Conservation (phyloP, 2,113 vertebrate species). For the Eolophus roseicapilla region DNA sequence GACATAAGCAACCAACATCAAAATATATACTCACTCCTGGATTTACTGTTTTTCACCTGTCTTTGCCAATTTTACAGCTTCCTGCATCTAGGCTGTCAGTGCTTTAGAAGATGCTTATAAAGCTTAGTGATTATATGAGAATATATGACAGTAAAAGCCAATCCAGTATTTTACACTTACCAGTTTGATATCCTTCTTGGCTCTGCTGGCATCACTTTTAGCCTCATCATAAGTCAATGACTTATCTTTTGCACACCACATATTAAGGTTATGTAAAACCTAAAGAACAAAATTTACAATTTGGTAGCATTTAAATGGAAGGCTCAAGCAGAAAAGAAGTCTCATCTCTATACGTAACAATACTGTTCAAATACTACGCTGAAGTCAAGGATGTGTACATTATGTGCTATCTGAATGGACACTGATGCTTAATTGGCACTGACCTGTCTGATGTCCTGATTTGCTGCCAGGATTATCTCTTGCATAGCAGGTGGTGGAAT, state of each 20-base stretch:
- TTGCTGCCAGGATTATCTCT: constrained; percentile 94
- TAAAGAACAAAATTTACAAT: constrained; percentile 50
- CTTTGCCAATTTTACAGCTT: background rate
- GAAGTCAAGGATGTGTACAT: background rate
- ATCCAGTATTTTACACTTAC: constrained; percentile 55
- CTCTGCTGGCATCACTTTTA: constrained; percentile 84
- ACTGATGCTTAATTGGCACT: background rate
- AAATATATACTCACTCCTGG: background rate
- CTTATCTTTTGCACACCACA: constrained; percentile 93
- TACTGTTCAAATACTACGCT: background rate
- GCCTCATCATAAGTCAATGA: constrained; percentile 90
- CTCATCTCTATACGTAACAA: background rate
- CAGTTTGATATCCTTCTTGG: constrained; percentile 92
- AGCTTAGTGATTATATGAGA: background rate
- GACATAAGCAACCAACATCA: background rate
- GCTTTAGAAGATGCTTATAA: background rate
- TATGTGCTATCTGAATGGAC: background rate
- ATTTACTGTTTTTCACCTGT: background rate
- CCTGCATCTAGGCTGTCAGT: background rate
- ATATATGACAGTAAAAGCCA: background rate
- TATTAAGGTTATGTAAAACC: constrained; percentile 96
- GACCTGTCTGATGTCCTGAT: constrained; percentile 98
- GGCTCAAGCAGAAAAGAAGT: background rate
- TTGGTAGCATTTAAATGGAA: background rate
- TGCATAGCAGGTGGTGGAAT: constrained; percentile 94